Conservation (phyloP, 2,113 vertebrate species). For the Erinaceus europaeus region DNA sequence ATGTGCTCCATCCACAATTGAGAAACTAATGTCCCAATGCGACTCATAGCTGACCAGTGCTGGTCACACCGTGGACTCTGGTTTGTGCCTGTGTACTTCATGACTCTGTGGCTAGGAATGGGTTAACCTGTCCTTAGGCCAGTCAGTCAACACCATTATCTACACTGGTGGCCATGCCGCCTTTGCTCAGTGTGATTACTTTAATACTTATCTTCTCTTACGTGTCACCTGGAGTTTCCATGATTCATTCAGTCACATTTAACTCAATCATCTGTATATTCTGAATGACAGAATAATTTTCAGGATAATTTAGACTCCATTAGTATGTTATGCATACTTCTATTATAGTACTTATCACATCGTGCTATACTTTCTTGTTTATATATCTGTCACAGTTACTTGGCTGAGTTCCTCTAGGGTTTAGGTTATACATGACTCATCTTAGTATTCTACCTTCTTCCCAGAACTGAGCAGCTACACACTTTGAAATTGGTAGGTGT, state of each 20-base stretch:
- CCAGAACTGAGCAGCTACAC: background rate
- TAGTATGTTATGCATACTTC: slow-evolving; percentile 2
- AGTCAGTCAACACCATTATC: background rate
- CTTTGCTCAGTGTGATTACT: background rate
- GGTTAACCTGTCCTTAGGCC: background rate
- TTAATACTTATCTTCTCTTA: slow-evolving; percentile 1
- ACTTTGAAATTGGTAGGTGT: background rate
- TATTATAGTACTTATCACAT: slow-evolving; percentile 50
- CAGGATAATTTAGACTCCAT: slow-evolving; percentile 57
- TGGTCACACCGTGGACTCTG: background rate
- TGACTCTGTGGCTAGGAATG: background rate
- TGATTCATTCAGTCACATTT: background rate
- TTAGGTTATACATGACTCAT: background rate
- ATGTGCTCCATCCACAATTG: background rate
- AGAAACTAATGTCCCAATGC: background rate
- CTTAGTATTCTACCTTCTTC: background rate
- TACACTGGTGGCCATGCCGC: background rate
- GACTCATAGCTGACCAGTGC: background rate
- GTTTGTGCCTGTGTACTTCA: background rate
- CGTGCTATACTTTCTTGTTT: slow-evolving; percentile 42
- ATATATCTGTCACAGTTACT: slow-evolving; percentile 37
- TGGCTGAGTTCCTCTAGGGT: slow-evolving; percentile 21
- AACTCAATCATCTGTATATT: background rate
- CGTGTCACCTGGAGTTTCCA: background rate
- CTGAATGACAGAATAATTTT: slow-evolving; percentile 32